phyloP scores from a whole-genome alignment of 2,113 vertebrate species.

The Opisthocomus hoazin region DNA sequence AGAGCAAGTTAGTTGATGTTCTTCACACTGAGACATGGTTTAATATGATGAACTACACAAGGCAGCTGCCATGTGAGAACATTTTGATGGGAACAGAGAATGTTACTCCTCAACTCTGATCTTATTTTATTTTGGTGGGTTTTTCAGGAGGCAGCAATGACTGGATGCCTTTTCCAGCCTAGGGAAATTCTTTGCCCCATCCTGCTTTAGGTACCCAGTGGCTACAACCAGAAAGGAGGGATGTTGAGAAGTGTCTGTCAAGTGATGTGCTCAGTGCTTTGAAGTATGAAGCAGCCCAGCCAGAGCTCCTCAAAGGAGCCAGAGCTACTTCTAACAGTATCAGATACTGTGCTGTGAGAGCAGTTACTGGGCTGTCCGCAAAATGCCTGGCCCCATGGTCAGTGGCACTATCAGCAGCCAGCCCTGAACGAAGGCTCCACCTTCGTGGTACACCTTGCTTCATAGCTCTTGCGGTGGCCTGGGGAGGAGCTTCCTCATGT shows the following conservation, averaged over 20 bases:
- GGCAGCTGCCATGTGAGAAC: not conserved
- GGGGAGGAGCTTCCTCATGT: not conserved
- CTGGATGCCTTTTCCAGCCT: not conserved
- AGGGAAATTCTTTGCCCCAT: not conserved
- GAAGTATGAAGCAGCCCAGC: not conserved
- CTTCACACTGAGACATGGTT: not conserved
- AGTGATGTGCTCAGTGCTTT: not conserved
- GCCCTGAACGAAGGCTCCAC: not conserved
- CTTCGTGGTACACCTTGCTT: not conserved
- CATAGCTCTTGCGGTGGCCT: not conserved
- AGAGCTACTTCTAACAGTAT: not conserved
- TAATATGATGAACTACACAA: not conserved
- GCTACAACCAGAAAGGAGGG: not conserved
- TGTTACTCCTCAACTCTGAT: not conserved
- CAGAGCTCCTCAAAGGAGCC: not conserved
- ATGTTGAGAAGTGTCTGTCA: not conserved
- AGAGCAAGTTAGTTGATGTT: not conserved
- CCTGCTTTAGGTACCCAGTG: not conserved
- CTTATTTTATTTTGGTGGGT: not conserved
- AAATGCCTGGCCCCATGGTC: rapidly evolving
- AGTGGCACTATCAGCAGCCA: rapidly evolving
- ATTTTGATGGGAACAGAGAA: not conserved
- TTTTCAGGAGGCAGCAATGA: not conserved
- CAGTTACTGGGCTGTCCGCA: not conserved
- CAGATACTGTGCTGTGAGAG: not conserved